Base-by-base conservation (phyloP, 2,113 vertebrate species). In the Procapra przewalskii region DNA sequence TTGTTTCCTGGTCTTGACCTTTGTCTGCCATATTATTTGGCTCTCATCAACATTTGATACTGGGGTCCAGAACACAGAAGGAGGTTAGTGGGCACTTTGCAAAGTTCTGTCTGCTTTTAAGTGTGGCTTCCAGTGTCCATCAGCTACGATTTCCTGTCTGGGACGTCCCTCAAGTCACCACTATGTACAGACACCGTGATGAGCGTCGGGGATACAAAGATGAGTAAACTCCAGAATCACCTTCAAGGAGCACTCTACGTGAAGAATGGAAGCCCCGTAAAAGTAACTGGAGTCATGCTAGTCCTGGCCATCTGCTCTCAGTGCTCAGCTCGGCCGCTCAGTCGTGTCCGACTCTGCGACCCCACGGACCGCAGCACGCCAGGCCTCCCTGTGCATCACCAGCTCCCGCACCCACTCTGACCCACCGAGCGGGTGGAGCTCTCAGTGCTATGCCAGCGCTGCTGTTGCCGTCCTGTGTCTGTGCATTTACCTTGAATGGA, bases 11-110 rank as follows among this genome's bases (percentile, higher is more conserved):
- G 62, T 5, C 27, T 90, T 79, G 95, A 98, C 95, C 52, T 98
- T 98, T 98, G 96, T 94, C 96, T 75, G 36, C 86, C 82, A 48
- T 91, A 71, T 96, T 89, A 91, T 97, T 79, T 87, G 95, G 67
- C 43, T 96, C 85, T 59, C 84, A 67, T 93, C 94, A 95, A 88
- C 89, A 91, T 88, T 50, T 92, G 79, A 96, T 96, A 31, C 52
- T 67, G 71, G 96, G 89, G 93, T 75, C 97, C 79, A 94, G 27
- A 94, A 97, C 87, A 95, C 57, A 89, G n/a, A 95, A 97, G 94
- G 82, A 88, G 95, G 79, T 67, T 19, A 62, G 25, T 52, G 25
- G 88, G 21, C 95, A 31, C 59, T 94, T 83, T 67, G 23, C 57
- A 48, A 89, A 87, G 71, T 52, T 82, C 62, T 5, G 79, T 19